Percentiles rank a stretch among this genome's conserved stretches.
Conservation (phyloP, 2,888 invertebrate genomes). For the Amiota minor region DNA sequence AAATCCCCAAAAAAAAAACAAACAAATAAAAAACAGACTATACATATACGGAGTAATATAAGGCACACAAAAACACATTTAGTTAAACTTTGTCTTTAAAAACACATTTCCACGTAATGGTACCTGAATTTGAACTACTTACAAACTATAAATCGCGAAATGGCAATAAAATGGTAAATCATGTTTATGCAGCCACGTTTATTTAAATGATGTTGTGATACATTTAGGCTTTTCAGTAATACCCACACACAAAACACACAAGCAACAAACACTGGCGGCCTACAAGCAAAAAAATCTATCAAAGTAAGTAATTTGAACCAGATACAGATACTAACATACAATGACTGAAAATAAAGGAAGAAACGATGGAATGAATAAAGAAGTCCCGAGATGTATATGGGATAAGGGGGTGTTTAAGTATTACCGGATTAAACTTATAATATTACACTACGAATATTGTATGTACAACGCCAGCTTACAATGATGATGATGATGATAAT, state of each 20-base stretch:
- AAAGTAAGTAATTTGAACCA: no score
- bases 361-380: no score
- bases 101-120: not conserved
- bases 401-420: no score
- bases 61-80: no score
- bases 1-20: slow-evolving; percentile 43
- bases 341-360: no score
- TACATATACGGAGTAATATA: not conserved
- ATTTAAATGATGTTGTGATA: not conserved
- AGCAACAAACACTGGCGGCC: not conserved
- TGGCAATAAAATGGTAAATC: not conserved
- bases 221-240: no score
- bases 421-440: no score
- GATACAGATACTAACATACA: no score
- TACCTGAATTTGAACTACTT: not conserved
- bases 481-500: no score
- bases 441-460: no score
- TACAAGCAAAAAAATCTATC: not conserved
- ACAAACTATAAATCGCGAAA: slow-evolving; percentile 15
- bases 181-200: not conserved
- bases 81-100: not conserved
- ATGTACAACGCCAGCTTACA: no score
- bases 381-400: no score
- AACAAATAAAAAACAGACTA: not conserved
- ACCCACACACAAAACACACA: slow-evolving; percentile 3